Base-by-base conservation (phyloP, 1,140 invertebrate species). In the Trypoxylus dichotomus region DNA sequence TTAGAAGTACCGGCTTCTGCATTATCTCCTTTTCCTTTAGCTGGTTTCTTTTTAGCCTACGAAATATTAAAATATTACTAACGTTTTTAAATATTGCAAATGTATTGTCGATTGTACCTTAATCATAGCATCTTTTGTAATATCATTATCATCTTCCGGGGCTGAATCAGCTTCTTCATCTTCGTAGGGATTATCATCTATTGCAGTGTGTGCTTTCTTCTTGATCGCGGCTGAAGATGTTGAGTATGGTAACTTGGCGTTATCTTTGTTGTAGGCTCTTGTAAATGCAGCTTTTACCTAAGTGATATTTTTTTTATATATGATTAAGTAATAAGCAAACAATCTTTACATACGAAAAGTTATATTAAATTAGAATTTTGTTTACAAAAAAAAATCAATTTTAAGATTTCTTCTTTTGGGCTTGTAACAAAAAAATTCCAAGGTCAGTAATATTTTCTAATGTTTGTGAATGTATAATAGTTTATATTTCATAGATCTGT, bases 271-370 rank as follows among this genome's bases (percentile, higher is more conserved):
- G 84, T 97, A 97, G 0, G 92, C 88, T 60, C 95, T 91, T 0
- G 98, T 99, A 84, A 99, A 94, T 0, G 97, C 95, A 19, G 96
- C 91, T 89, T 99, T 99, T 0, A 94, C 91, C 92, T 95, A 79
- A 58, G 83, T 29, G 32, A 19, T 24, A 41, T 21, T 25, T 68
- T 1, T 15, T 24, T 75, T 42, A 1, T 47, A 42, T n/a, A n/a
- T n/a, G n/a, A n/a, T n/a, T n/a, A n/a, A n/a, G 13, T 21, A 43
- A 58, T n/a, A 43, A 75, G n/a, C n/a, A 8, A 37, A 37, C 32
- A 37, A 37, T 37, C 0, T n/a, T n/a, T n/a, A n/a, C n/a, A n/a
- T n/a, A n/a, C n/a, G n/a, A n/a, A n/a, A n/a, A n/a, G n/a, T n/a
- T n/a, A n/a, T n/a, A n/a, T n/a, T n/a, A n/a, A n/a, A n/a, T n/a